Conservation (phyloP, 2,888 invertebrate species). For the Mythimna pallens region DNA sequence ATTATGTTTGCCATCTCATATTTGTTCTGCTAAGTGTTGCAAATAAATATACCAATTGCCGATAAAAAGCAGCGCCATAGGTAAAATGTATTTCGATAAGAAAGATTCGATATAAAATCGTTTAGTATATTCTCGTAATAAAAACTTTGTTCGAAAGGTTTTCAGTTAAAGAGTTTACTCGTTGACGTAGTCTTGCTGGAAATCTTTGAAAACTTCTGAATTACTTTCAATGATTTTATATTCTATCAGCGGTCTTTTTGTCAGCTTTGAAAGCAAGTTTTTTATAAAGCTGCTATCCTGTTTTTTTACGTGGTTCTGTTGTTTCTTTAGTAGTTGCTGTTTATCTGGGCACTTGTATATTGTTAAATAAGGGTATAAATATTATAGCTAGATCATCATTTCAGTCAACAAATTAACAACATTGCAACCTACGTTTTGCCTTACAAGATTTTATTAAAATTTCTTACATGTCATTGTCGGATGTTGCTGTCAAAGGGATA, state of each 20-base stretch:
- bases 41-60: conserved; percentile 49
- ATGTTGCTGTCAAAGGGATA: neutral
- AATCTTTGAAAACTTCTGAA: conserved; percentile 54
- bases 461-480: neutral
- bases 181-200: conserved; percentile 56
- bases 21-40: conserved; percentile 57
- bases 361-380: neutral
- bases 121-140: conserved; percentile 54
- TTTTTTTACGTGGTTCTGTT: no score
- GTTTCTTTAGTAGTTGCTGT: neutral
- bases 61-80: conserved; percentile 43
- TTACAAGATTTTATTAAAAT: neutral
- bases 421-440: neutral
- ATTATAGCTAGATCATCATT: neutral
- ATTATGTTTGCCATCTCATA: conserved; percentile 56
- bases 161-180: conserved; percentile 54
- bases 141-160: conserved; percentile 52
- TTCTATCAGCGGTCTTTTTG: conserved; percentile 32
- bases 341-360: neutral
- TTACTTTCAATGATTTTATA: conserved; percentile 56
- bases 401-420: no score
- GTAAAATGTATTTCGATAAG: conserved; percentile 49
- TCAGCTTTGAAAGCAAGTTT: neutral
- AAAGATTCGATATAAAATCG: conserved; percentile 47
- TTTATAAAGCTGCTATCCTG: neutral